Base-by-base conservation (phyloP, 2,888 invertebrate species). In the Molorchus minor region DNA sequence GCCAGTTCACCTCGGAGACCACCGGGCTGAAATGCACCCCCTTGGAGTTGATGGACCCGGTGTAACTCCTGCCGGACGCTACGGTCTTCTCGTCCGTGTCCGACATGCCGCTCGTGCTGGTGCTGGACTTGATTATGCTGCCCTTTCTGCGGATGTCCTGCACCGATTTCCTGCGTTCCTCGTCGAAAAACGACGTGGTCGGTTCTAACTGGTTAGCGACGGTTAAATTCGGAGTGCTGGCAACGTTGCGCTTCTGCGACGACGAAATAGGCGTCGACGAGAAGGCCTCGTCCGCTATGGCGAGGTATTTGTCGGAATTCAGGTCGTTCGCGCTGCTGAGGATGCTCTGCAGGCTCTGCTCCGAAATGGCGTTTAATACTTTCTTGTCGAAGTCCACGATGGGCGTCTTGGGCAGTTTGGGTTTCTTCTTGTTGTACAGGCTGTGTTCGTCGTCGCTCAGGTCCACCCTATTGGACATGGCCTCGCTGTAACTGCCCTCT, bases 1-100 rank as follows among this genome's bases (percentile, higher is more conserved):
- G 85, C 90, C 92, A 92, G 75, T 89, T 89, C 61, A 92, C 90
- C 80, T 92, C 90, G 44, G 90, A 88, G 10, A 92, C 91, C 49
- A 92, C 87, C 2, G 91, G 91, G 69, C 89, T 90, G 77, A 92
- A 92, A 72, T 90, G 91, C 20, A 92, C 92, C 46, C 90, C 90
- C 60, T 70, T 71, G 51, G 69, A 70, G 16, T 65, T 65, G 19
- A 47, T 64, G 3, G 75, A 74, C 1, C 73, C 71, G 13, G 72
- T 76, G 10, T 75, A 78, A 38, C 74, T 75, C 61, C 72, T 77
- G 30, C 75, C 67, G 1, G 76, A 71, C 40, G 64, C 45, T 30
- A 77, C 56, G 7, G 75, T 72, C 56, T 73, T 78, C 2, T 79
- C 79, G 10, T 78, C 79, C 17, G 68, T 67, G 53, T 78, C 79